Base-by-base conservation (phyloP, 2,888 invertebrate species). In the Pachymerium ferrugineum region DNA sequence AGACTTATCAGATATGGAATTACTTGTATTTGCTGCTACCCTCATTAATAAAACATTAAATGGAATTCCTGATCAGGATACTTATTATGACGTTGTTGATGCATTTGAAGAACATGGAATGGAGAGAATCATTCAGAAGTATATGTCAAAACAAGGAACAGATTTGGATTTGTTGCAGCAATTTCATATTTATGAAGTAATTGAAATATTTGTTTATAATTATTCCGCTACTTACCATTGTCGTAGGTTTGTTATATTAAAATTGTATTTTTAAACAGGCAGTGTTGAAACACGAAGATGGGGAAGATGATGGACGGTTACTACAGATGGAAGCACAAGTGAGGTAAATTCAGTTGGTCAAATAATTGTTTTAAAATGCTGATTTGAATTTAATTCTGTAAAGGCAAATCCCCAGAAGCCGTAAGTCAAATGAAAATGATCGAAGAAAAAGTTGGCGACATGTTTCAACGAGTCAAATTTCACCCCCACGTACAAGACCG, bases 31-130 rank as follows among this genome's bases (percentile, higher is more conserved):
- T 83, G 96, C 97, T 22, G 96, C 95, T 81, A 97, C 97, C 19
- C 87, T 99, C 74, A 90, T 99, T 79, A 99, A 99, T 84, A 94
- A 95, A 80, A 93, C 94, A 70, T 85, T 97, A 38, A 94, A 93
- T 80, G 95, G 94, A 35, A 88, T 97, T 73, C 93, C 93, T 0
- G 96, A 97, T 83, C 93, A 95, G 83, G 96, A 98, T 81, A 91
- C 93, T 25, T 99, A 97, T 84, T 99, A 97, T 81, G 97, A 99
- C 83, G 94, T 99, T 81, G 93, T 96, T 2, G 98, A 99, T 84
- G 88, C 91, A 25, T 85, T 99, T 77, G 98, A 98, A 82, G 95
- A 97, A 78, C 96, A 94, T 82, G 93, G 93, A 25, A 93, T 95
- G 84, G 93, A 94, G 81, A 87, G 88, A 72, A 90, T 94, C 30